A percentile compares a stretch with the other conserved stretches of the same genome.
phyloP scores from a whole-genome alignment of 2,113 vertebrate genomes.

The Oreocharis arfaki region DNA sequence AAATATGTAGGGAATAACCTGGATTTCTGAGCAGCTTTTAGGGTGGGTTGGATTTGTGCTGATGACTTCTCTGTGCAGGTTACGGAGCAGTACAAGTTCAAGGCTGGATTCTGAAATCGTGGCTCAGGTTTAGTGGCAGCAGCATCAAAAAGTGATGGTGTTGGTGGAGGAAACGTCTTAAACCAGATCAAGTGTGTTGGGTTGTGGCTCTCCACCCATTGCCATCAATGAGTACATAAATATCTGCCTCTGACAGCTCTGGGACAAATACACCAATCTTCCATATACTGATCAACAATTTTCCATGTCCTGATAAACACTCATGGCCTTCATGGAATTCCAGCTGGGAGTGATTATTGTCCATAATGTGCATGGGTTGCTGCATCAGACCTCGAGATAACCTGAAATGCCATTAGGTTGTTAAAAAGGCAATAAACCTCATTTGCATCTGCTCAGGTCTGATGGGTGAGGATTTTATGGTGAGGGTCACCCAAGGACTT shows the following conservation, averaged over 20 bases:
- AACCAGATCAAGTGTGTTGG: neutral
- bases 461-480: neutral
- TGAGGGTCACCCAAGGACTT: neutral
- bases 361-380: neutral
- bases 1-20: neutral
- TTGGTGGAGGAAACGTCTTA: neutral
- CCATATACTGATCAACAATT: neutral
- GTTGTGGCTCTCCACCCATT: neutral
- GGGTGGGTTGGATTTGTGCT: neutral
- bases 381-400: neutral
- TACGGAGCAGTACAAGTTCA: neutral
- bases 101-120: neutral
- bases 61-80: neutral
- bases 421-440: neutral
- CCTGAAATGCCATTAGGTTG: neutral
- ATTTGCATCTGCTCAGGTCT: neutral
- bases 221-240: neutral
- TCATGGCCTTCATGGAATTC: neutral
- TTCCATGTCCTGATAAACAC: neutral
- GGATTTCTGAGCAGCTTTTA: neutral
- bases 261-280: neutral
- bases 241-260: neutral
- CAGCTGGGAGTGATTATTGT: neutral
- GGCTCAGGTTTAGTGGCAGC: neutral
- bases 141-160: neutral